These are phyloP conservation scores for Gymnocypris eckloni DNA, from an alignment of 2,797 vertebrate species.

Conservation along the genomic window DNA sequence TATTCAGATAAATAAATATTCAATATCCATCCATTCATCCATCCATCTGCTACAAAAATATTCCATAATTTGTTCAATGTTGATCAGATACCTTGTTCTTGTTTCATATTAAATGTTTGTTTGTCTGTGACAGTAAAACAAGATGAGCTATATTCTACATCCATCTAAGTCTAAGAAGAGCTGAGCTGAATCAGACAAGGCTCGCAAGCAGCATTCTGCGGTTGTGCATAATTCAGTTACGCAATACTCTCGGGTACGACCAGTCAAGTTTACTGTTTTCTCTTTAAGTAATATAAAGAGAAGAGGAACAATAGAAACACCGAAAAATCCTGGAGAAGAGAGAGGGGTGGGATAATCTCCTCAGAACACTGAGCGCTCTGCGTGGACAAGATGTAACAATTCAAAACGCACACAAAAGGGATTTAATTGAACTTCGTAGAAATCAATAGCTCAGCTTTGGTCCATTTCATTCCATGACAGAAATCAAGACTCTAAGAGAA, in stretches of 20 bases:
- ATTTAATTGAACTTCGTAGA: conserved; percentile 53
- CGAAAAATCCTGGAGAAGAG: conserved; percentile 32
- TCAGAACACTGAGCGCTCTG: conserved; percentile 36
- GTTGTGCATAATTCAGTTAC: conserved; percentile 2
- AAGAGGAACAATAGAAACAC: not conserved
- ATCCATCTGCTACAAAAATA: not conserved
- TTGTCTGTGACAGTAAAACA: not conserved
- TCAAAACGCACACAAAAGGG: conserved; percentile 47
- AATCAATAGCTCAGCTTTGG: conserved; percentile 55
- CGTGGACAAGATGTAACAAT: conserved; percentile 46
- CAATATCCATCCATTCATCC: too few relatives aligned
- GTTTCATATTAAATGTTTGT: not conserved
- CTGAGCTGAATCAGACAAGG: not conserved
- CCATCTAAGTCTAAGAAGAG: not conserved
- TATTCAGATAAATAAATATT: not conserved
- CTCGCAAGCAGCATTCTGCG: conserved; percentile 2
- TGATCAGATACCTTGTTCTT: not conserved
- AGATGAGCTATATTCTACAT: not conserved
- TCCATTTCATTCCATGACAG: conserved; percentile 50
- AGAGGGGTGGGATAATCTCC: conserved; percentile 45
- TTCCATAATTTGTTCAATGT: not conserved
- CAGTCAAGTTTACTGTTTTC: conserved; percentile 35
- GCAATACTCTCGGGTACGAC: conserved; percentile 14
- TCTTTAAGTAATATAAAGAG: conserved; percentile 4
- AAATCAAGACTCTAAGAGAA: conserved; percentile 53